phyloP scores from a whole-genome alignment of 2,113 vertebrate species.

The Salvelinus fontinalis region DNA sequence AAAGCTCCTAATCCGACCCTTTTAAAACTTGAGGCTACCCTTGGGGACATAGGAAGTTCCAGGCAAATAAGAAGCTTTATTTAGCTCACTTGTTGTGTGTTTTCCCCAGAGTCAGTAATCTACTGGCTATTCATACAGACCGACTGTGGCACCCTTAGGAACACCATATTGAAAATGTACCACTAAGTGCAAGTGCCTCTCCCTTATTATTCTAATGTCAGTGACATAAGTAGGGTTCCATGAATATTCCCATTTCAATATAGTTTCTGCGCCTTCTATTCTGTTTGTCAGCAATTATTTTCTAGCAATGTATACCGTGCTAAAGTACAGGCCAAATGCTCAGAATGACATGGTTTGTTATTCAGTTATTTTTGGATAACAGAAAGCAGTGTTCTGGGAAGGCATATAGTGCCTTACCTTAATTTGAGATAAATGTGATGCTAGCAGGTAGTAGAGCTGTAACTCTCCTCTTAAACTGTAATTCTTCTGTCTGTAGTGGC shows the following conservation, averaged over 20 bases:
- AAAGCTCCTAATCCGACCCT: constrained; percentile 65
- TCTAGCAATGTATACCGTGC: neutral
- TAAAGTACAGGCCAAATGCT: neutral
- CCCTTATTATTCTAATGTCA: constrained; percentile 12
- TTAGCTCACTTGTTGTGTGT: constrained; percentile 27
- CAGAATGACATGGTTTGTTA: neutral
- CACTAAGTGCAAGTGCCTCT: neutral
- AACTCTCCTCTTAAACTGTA: neutral
- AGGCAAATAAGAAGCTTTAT: constrained; percentile 38
- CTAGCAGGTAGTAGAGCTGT: neutral
- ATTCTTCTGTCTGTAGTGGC: neutral
- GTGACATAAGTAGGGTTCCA: constrained; percentile 23
- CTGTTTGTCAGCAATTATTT: constrained; percentile 64
- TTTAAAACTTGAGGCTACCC: constrained; percentile 43
- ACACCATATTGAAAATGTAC: constrained; percentile 9
- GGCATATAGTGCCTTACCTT: neutral
- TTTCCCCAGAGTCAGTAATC: constrained; percentile 39
- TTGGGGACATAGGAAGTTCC: constrained; percentile 37
- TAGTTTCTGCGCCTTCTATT: constrained; percentile 50
- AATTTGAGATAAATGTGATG: neutral
- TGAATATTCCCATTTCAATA: constrained; percentile 27
- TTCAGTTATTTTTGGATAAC: neutral
- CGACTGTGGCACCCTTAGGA: constrained; percentile 8
- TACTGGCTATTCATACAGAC: constrained; percentile 28
- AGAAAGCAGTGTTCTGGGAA: neutral